Conservation (phyloP, 2,797 vertebrate species). For the Odontamblyopus lacepedii region DNA sequence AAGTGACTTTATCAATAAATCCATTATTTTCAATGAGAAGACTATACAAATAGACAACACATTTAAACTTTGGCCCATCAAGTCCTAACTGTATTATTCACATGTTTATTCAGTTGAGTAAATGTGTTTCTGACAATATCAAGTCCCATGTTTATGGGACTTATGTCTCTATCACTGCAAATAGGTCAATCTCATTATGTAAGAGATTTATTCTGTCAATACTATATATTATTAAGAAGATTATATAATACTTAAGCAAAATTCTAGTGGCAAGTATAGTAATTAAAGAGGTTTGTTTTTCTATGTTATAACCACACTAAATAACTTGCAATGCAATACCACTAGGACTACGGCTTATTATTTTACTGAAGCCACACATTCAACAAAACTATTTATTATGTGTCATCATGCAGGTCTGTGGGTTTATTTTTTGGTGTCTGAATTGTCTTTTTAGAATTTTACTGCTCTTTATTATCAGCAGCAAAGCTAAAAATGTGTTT, state of each 20-base stretch:
- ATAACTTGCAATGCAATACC: neutral
- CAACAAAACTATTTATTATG: neutral
- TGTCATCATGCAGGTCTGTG: neutral
- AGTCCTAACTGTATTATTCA: conserved; percentile 16
- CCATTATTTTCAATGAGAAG: neutral
- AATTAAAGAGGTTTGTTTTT: neutral
- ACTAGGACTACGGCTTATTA: neutral
- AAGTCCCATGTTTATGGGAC: conserved; percentile 7
- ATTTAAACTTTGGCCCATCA: neutral
- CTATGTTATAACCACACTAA: neutral
- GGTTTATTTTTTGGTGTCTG: neutral
- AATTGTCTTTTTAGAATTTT: neutral
- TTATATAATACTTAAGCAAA: conserved; percentile 10
- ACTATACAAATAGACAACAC: conserved; percentile 7
- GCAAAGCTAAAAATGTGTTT: neutral
- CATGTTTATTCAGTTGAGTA: neutral
- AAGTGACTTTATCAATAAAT: conserved; percentile 29
- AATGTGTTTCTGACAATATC: neutral
- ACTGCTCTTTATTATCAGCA: neutral
- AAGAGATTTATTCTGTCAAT: conserved; percentile 17
- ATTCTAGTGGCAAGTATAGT: neutral
- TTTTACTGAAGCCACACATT: neutral
- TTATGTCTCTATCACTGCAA: conserved; percentile 15
- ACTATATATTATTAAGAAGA: conserved; percentile 10
- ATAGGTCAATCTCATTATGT: conserved; percentile 21